phyloP scores from a whole-genome alignment of 1,140 invertebrate genomes.

The Aphaenogaster rudis region DNA sequence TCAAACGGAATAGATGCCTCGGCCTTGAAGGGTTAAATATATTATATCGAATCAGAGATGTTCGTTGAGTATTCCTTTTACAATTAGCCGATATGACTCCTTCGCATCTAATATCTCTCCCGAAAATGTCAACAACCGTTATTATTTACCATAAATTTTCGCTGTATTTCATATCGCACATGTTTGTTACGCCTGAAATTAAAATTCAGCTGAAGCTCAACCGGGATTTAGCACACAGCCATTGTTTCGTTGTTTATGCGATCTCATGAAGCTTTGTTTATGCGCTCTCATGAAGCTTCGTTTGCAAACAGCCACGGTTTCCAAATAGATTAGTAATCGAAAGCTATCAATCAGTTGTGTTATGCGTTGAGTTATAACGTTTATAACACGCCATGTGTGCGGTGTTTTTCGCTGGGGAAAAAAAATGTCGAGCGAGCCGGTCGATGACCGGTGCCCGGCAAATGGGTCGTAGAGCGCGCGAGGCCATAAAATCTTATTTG shows the following conservation, averaged over 20 bases:
- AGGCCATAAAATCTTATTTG: conserved; percentile 60
- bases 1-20: no score
- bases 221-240: neutral
- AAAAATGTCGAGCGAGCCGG: conserved; percentile 23
- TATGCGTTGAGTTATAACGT: neutral
- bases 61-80: neutral
- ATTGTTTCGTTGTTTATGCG: neutral
- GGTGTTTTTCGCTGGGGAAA: neutral
- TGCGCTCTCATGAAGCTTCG: neutral
- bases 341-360: neutral
- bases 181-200: neutral
- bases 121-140: neutral
- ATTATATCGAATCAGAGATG: neutral
- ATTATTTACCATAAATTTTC: neutral
- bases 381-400: neutral
- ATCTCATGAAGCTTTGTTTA: neutral
- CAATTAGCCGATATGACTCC: neutral
- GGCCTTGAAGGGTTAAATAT: neutral
- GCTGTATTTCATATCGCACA: neutral
- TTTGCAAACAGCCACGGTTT: neutral
- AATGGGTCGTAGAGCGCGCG: conserved; percentile 30
- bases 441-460: conserved; percentile 36
- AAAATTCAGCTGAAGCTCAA: neutral
- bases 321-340: conserved; percentile 5
- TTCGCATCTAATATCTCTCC: no score